These are phyloP conservation scores for Toxotes chatareus DNA, from an alignment of 2,113 vertebrate species.

Conservation along the genomic window DNA sequence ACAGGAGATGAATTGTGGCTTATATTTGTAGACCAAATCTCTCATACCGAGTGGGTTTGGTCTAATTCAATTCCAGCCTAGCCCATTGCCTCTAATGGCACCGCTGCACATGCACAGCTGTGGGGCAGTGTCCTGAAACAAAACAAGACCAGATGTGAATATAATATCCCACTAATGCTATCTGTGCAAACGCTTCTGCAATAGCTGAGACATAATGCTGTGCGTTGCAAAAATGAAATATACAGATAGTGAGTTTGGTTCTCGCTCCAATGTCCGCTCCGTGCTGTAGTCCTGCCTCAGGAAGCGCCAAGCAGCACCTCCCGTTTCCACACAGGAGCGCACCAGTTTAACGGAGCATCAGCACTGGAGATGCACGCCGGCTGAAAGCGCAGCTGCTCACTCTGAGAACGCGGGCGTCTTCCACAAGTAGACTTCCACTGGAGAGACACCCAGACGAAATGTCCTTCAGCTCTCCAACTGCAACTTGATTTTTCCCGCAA, in stretches of 20 bases:
- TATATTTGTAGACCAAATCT: constrained; percentile 15
- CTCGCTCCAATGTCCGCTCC: constrained; percentile 34
- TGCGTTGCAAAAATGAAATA: background rate
- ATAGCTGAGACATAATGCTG: background rate
- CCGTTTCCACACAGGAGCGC: constrained; percentile 71
- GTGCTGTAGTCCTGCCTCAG: constrained; percentile 75
- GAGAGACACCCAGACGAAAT: constrained; percentile 13
- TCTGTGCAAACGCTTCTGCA: background rate
- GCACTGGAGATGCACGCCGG: constrained; percentile 61
- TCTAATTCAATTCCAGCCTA: background rate
- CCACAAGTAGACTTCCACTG: background rate
- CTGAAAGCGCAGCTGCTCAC: constrained; percentile 43
- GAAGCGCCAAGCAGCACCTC: constrained; percentile 84
- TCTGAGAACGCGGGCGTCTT: constrained; percentile 31
- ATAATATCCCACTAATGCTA: background rate
- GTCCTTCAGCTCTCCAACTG: background rate
- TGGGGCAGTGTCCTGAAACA: constrained; percentile 6
- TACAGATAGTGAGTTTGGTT: background rate
- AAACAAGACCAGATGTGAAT: background rate
- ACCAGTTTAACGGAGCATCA: constrained; percentile 57
- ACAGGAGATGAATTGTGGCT: background rate
- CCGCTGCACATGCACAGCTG: background rate
- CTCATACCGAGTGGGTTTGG: constrained; percentile 18
- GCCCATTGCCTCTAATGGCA: background rate
- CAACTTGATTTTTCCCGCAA: constrained; percentile 23